Percentiles rank a stretch among this genome's conserved stretches.
These are phyloP conservation scores for Eleginops maclovinus DNA, from an alignment of 2,113 vertebrate genomes.

Conservation along the genomic window DNA sequence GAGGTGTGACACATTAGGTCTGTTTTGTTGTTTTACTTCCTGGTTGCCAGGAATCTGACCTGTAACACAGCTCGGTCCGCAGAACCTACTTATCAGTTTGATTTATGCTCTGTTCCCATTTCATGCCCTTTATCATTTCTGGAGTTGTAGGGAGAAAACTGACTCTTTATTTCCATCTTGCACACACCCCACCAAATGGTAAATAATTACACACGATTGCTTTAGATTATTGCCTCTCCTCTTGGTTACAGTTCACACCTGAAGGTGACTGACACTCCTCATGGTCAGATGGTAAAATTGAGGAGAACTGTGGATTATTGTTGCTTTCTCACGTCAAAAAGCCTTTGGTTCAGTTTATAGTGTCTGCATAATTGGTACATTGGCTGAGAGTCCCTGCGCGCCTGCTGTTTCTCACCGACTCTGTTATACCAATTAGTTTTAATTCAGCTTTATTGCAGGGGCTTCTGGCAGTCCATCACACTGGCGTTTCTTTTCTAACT, in stretches of 20 bases:
- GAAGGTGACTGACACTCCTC: conserved; percentile 54
- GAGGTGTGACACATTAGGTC: conserved; percentile 33
- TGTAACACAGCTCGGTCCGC: conserved; percentile 20
- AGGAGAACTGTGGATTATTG: conserved; percentile 45
- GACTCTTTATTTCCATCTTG: conserved; percentile 23
- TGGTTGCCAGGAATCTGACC: conserved; percentile 44
- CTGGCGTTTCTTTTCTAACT: conserved; percentile 41
- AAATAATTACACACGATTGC: conserved; percentile 37
- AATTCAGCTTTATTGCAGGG: conserved; percentile 30
- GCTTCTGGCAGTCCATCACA: conserved; percentile 31
- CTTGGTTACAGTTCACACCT: conserved; percentile 24
- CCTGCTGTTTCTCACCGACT: conserved; percentile 41
- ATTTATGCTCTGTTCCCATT: conserved; percentile 23
- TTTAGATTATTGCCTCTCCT: conserved; percentile 19
- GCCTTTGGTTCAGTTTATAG: conserved; percentile 38
- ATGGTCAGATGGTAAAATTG: conserved; percentile 31
- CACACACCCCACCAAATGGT: conserved; percentile 16
- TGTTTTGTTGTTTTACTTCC: conserved; percentile 51
- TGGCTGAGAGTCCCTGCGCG: conserved; percentile 26
- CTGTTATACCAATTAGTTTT: conserved; percentile 38
- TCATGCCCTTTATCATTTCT: not conserved
- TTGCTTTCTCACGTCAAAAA: conserved; percentile 25
- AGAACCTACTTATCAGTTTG: conserved; percentile 12
- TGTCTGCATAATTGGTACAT: conserved; percentile 35
- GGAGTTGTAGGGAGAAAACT: conserved; percentile 1